A percentile compares a stretch with the other conserved stretches of the same genome.
These are phyloP conservation scores for Motacilla tschutschensis DNA, from an alignment of 2,113 vertebrate species.

Conservation along the genomic window DNA sequence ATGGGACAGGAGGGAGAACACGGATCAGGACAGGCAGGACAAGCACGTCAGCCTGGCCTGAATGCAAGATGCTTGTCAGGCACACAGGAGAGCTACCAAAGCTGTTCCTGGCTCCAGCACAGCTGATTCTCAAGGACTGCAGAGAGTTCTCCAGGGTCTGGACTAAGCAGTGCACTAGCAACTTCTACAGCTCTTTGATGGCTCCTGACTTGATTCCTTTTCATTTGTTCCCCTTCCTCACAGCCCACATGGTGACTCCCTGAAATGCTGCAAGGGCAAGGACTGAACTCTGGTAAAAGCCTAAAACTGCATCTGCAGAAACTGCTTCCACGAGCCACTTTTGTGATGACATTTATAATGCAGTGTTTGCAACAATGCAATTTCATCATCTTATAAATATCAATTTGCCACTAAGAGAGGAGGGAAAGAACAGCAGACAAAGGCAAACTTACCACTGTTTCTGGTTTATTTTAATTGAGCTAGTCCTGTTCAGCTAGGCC, in stretches of 20 bases:
- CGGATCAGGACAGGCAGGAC: neutral
- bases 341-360: constrained; percentile 45
- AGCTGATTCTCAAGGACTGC: neutral
- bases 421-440: constrained; percentile 24
- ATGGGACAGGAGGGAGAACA: neutral
- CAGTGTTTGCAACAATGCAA: constrained; percentile 57
- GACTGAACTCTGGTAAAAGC: constrained; percentile 17
- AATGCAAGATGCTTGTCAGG: neutral
- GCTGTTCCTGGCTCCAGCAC: neutral
- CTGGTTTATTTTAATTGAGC: constrained; percentile 61
- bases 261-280: constrained; percentile 29
- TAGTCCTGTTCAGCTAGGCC: constrained; percentile 63
- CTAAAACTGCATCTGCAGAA: constrained; percentile 45
- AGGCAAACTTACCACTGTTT: constrained; percentile 35
- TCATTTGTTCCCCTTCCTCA: neutral
- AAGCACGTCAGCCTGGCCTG: neutral
- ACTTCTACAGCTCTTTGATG: neutral
- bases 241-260: neutral
- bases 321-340: constrained; percentile 49
- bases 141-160: neutral
- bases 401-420: constrained; percentile 62
- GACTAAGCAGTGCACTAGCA: neutral
- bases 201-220: neutral
- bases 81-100: neutral
- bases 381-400: constrained; percentile 72